Conservation (phyloP, 2,888 invertebrate genomes). For the Mellilla xanthometata region DNA sequence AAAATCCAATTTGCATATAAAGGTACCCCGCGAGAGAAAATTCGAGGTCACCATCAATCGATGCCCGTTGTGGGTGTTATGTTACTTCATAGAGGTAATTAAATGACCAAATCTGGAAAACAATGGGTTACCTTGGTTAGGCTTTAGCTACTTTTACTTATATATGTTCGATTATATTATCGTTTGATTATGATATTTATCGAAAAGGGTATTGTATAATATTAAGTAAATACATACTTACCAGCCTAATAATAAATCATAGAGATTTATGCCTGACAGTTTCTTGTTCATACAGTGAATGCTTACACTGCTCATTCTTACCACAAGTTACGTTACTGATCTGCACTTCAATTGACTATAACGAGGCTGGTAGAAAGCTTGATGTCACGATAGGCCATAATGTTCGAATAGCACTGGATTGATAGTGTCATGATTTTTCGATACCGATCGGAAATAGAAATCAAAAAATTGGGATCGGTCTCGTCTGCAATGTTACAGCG, state of each 20-base stretch:
- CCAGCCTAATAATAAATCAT: too few species aligned
- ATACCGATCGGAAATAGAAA: constrained; percentile 48
- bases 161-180: too few species aligned
- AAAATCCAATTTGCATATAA: constrained; percentile 11
- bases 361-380: constrained; percentile 19
- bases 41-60: constrained; percentile 18
- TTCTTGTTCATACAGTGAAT: constrained; percentile 1
- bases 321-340: constrained; percentile 6
- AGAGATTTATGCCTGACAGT: constrained; percentile 10
- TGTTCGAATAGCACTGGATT: constrained; percentile 26
- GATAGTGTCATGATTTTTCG: constrained; percentile 47
- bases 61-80: constrained; percentile 9
- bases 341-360: constrained; percentile 13
- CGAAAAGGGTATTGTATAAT: too few species aligned
- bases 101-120: constrained; percentile 6
- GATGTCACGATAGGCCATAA: constrained; percentile 22
- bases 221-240: too few species aligned
- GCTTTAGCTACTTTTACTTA: background rate
- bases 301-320: constrained; percentile 3
- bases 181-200: too few species aligned
- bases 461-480: constrained; percentile 41
- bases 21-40: constrained; percentile 6
- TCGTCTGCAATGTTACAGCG: constrained; percentile 57
- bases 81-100: constrained; percentile 13
- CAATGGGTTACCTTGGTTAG: constrained; percentile 1